Evolutionary conservation across 2,888 invertebrate species (phyloP), one percentile per base, ranked within the genome.

Genomic region (Dryobotodes eremita): DNA sequence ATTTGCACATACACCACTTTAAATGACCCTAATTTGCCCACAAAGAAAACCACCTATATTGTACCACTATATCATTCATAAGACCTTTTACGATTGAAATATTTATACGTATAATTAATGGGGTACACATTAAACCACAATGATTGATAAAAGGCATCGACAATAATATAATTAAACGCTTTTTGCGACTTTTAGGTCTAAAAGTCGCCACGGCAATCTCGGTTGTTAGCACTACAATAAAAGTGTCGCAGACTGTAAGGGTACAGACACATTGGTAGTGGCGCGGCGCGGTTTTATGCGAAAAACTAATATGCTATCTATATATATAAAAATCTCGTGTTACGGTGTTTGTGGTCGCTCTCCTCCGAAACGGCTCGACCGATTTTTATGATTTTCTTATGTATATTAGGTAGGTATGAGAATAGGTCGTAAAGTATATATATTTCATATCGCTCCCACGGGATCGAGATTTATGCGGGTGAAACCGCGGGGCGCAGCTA

Each of bases 111-210:
- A 69, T 87, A 89, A 89, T 89, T 86, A 86, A 89, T 81, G 82
- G 64, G 87, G 84, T 85, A 82, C 62, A 80, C 79, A 88, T 89
- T 85, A 89, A 86, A 88, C 69, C 84, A 74, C 79, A 84, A 79
- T 86, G 86, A 89, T 89, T 89, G 88, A 87, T 89, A 89, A 89
- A 89, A 89, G 80, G 86, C 70, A 80, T 86, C 80, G 80, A 68
- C 83, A 82, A 76, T 89, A 89, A 89, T 84, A 82, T 77, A 89
- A 89, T 89, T 89, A 86, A 88, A 86, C 80, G 85, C 72, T 82
- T 86, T 86, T 89, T 84, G 85, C 77, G 86, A 83, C 75, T 84
- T 82, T 79, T 73, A 82, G 66, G 79, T 76, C 50, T 74, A 71
- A 77, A 78, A 79, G 73, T 87, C 86, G 75, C 77, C 68, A 83